Evolutionary conservation across 2,113 vertebrate genomes (phyloP).

Genomic region (Danionella cerebrum): DNA sequence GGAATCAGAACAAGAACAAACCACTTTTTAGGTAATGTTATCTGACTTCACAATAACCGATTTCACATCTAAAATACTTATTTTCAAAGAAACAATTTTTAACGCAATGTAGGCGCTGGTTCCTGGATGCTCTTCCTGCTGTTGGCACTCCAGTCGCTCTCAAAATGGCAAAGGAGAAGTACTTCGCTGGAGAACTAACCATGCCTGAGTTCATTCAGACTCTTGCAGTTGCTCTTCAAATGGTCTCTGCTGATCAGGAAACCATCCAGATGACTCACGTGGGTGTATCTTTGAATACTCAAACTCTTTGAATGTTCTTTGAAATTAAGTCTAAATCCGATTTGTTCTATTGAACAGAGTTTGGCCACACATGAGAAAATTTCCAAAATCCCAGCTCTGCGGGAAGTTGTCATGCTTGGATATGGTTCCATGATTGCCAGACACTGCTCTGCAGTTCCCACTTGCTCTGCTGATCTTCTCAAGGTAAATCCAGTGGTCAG

Average conservation of each 20-base stretch:
- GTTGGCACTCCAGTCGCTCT: constrained; percentile 56
- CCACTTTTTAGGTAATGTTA: constrained; percentile 52
- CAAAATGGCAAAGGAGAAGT: constrained; percentile 65
- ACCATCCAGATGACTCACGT: constrained; percentile 60
- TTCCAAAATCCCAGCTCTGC: constrained; percentile 48
- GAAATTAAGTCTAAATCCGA: not conserved
- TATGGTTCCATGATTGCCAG: constrained; percentile 68
- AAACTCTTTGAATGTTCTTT: not conserved
- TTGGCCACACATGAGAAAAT: constrained; percentile 52
- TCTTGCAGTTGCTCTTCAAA: constrained; percentile 60
- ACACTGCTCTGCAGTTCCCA: constrained; percentile 51
- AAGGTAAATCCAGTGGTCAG: constrained; percentile 33
- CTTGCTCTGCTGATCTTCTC: constrained; percentile 52
- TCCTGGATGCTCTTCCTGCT: constrained; percentile 68
- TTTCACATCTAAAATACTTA: no score
- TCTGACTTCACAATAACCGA: not conserved
- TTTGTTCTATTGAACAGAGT: constrained; percentile 45
- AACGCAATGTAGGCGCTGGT: constrained; percentile 68
- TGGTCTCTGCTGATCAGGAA: constrained; percentile 56
- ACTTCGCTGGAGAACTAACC: constrained; percentile 57
- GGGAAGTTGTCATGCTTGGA: constrained; percentile 59
- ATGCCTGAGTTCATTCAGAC: constrained; percentile 53
- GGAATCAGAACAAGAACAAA: constrained; percentile 45
- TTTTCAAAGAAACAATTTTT: no score
- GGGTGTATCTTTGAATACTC: constrained; percentile 21